Evolutionary conservation across 23 tunicate genomes (phyloP).

Genomic region (Styela plicata): DNA sequence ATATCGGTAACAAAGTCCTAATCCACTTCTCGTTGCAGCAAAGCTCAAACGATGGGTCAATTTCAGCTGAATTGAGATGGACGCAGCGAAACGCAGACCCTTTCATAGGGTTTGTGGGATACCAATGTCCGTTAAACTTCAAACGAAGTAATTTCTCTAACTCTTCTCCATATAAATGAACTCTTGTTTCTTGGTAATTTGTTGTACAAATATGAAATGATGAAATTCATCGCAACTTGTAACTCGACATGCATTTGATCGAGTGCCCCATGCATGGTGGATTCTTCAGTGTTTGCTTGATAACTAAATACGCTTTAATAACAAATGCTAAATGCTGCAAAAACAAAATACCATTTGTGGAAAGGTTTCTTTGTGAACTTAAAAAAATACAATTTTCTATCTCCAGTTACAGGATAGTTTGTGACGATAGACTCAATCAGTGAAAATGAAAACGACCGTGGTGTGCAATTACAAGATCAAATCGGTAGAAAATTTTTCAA

Average conservation of each 20-base stretch:
- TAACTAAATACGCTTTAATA: too few species aligned
- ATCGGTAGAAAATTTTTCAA: too few species aligned
- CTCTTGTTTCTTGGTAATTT: conserved; percentile 26
- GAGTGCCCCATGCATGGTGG: background rate
- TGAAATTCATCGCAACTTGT: conserved; percentile 28
- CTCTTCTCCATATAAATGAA: conserved; percentile 27
- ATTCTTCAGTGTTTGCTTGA: too few species aligned
- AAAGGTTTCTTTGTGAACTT: too few species aligned
- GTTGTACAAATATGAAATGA: conserved; percentile 30
- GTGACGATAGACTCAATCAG: too few species aligned
- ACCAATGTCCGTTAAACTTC: conserved; percentile 53
- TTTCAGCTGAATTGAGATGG: conserved; percentile 40
- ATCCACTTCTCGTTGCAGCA: conserved; percentile 29
- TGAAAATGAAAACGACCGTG: too few species aligned
- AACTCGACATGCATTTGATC: conserved; percentile 28
- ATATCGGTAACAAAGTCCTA: conserved; percentile 37
- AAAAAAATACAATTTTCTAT: too few species aligned
- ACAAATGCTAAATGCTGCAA: too few species aligned
- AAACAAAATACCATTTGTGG: too few species aligned
- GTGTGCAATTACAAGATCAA: too few species aligned
- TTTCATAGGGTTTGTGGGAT: conserved; percentile 30
- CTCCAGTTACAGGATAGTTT: too few species aligned
- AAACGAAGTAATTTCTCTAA: conserved; percentile 21
- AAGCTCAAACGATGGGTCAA: conserved; percentile 48
- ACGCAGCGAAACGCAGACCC: conserved; percentile 47